Conservation (phyloP, 2,113 vertebrate genomes). For the Crotalus tigris region DNA sequence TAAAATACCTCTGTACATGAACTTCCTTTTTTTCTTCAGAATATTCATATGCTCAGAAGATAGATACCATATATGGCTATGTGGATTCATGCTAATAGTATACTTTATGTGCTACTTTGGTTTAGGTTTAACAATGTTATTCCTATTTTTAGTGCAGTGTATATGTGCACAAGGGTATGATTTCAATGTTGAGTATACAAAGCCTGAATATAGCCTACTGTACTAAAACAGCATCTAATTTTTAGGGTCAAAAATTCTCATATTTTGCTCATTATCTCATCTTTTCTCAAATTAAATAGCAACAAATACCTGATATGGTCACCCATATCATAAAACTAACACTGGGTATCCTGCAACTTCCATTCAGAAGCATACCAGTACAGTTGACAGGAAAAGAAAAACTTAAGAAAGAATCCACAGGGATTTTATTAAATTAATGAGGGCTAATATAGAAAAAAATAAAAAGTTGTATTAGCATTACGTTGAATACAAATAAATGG, state of each 20-base stretch:
- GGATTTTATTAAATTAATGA: not conserved
- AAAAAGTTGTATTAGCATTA: not conserved
- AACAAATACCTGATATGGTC: not conserved
- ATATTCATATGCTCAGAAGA: not conserved
- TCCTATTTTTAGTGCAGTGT: not conserved
- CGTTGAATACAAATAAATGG: not conserved
- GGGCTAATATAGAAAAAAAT: not conserved
- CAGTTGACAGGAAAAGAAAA: not conserved
- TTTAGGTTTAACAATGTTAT: not conserved
- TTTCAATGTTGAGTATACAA: not conserved
- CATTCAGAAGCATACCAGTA: not conserved
- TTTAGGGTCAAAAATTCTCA: not conserved
- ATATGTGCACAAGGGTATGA: not conserved
- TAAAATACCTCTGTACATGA: not conserved
- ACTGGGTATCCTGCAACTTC: not conserved
- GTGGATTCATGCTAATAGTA: not conserved
- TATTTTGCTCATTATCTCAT: too few species aligned
- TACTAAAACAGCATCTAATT: not conserved
- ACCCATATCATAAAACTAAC: not conserved
- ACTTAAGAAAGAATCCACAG: not conserved
- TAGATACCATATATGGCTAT: not conserved
- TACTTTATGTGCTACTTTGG: not conserved
- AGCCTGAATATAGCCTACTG: not conserved
- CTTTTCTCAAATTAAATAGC: not conserved
- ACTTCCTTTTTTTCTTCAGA: not conserved